Base-by-base conservation (phyloP, 2,888 invertebrate genomes). In the Elysia crispata region DNA sequence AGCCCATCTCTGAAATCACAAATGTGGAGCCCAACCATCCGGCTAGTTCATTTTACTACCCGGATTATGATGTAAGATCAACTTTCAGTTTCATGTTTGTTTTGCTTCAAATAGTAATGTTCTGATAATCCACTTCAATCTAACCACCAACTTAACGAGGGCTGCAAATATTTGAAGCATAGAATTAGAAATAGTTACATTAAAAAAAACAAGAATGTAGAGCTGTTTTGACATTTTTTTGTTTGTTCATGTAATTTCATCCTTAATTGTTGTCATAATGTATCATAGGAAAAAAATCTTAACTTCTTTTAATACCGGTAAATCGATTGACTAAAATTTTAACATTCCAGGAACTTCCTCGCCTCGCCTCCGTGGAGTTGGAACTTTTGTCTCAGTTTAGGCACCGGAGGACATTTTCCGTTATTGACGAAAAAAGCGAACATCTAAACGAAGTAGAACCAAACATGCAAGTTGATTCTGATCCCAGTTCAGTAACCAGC, bases 1-100 rank as follows among this genome's bases (percentile, higher is more conserved):
- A 97, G 85, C 95, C 95, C 85, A 96, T 97, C 86, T 96, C 96
- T 93, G 94, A 95, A 89, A 97, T 98, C 93, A 97, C 97, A 50
- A 95, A 97, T 70, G 95, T 95, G 85, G 96, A 95, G 92, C 98
- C 97, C 15, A 95, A 95, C 81, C 97, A 98, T 93, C 97, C 97
- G 28, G 98, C 98, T 20, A 96, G 96, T 82, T 97, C 97, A 76
- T 98, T 98, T 94, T 97, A 96, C 94, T 98, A 98, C 93, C 97
- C 97, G 20, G 96, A 97, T 91, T 93, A 96, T 90, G 3, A 41
- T 67, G 79, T 79, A 67, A 50, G 64, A 28, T 67, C 67, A 18
- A 1, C n/a, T n/a, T n/a, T n/a, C n/a, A n/a, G n/a, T n/a, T 6
- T 5, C n/a, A 30, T 20, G 33, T 49, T 49, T 41, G 20, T 20